Conservation (phyloP, 2,113 vertebrate genomes). For the Dipodomys stephensi region DNA sequence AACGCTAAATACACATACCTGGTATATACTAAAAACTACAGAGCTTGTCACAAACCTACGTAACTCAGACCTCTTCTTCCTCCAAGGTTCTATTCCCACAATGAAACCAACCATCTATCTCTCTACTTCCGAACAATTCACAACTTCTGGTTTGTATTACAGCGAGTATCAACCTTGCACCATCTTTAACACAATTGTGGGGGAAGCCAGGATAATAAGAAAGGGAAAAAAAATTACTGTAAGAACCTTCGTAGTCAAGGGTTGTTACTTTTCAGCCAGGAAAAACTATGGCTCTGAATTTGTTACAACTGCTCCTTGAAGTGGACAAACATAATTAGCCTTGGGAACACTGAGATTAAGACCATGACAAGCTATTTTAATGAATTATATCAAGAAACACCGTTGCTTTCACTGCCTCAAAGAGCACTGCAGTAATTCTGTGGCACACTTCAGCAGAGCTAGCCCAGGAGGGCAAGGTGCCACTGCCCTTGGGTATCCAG, state of each 20-base stretch:
- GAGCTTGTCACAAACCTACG: neutral
- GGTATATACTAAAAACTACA: conserved; percentile 42
- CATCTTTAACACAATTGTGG: conserved; percentile 58
- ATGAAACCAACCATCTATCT: neutral
- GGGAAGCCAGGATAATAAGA: neutral
- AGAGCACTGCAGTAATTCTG: conserved; percentile 33
- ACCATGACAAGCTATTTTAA: conserved; percentile 65
- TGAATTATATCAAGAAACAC: conserved; percentile 66
- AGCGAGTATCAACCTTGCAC: neutral
- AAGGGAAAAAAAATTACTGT: neutral
- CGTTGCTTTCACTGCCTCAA: conserved; percentile 34
- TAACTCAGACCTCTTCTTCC: conserved; percentile 22
- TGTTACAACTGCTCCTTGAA: conserved; percentile 15
- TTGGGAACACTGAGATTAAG: conserved; percentile 55
- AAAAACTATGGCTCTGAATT: neutral
- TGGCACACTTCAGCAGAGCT: neutral
- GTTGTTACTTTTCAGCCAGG: conserved; percentile 52
- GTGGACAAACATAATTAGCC: conserved; percentile 59
- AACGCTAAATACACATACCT: conserved; percentile 51
- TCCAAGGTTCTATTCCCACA: neutral
- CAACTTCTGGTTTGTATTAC: neutral
- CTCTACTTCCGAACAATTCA: neutral
- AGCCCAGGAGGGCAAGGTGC: neutral
- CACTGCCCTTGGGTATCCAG: neutral
- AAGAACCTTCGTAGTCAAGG: neutral